Conservation (phyloP, 2,113 vertebrate genomes). For the Ovibos moschatus region DNA sequence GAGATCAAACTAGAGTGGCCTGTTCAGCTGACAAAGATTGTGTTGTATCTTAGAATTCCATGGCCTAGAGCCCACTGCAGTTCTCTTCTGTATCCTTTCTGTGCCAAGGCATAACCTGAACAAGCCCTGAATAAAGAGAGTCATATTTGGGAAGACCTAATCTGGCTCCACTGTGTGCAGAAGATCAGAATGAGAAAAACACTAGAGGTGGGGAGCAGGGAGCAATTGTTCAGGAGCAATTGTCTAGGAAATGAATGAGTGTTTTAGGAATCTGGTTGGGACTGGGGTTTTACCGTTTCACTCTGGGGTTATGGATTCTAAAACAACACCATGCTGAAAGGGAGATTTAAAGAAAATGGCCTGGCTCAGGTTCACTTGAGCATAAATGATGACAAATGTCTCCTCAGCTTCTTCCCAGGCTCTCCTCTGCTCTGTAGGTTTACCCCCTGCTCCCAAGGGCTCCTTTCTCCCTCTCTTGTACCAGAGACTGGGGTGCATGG, state of each 20-base stretch:
- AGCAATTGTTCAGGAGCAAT: not conserved
- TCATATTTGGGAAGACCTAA: conserved; percentile 40
- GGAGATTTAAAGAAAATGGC: not conserved
- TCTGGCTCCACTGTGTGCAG: conserved; percentile 20
- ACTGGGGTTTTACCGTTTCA: not conserved
- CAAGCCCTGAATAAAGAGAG: not conserved
- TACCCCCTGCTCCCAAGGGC: not conserved
- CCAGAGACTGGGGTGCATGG: not conserved
- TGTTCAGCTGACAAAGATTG: not conserved
- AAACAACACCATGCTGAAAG: not conserved
- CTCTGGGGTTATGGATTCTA: not conserved
- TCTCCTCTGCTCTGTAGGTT: not conserved
- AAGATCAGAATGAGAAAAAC: not conserved
- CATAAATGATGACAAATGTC: not conserved
- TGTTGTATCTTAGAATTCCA: not conserved
- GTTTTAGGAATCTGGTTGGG: conserved; percentile 1
- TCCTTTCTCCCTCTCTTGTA: not conserved
- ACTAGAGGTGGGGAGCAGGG: not conserved
- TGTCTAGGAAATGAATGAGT: not conserved
- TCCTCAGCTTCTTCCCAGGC: not conserved
- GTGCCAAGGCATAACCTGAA: not conserved
- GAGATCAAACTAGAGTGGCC: not conserved
- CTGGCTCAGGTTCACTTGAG: not conserved
- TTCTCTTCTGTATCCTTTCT: not conserved
- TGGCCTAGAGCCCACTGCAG: not conserved